A percentile compares a stretch with the other conserved stretches of the same genome.
phyloP scores from a whole-genome alignment of 1,140 invertebrate species.

The Anagrus nilaparvatae region DNA sequence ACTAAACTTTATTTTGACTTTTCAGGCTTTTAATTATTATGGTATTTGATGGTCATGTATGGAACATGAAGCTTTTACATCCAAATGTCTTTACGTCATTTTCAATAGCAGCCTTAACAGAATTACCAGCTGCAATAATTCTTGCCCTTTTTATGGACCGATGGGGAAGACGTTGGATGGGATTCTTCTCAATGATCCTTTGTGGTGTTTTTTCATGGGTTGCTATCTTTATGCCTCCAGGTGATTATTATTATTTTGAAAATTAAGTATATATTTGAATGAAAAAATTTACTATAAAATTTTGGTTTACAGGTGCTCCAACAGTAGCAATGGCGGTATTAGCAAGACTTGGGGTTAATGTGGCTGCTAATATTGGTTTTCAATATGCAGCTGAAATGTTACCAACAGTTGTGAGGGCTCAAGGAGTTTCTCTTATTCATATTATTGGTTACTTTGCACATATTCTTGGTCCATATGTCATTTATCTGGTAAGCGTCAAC shows the following conservation, averaged over 20 bases:
- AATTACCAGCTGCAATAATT: constrained; percentile 73
- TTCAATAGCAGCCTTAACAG: constrained; percentile 71
- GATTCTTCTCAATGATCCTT: constrained; percentile 65
- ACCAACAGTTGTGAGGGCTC: constrained; percentile 76
- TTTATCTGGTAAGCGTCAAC: constrained; percentile 58
- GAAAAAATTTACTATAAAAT: background rate
- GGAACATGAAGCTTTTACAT: constrained; percentile 70
- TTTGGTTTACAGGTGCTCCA: constrained; percentile 45
- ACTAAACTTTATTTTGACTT: constrained; percentile 5
- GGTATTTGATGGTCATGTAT: constrained; percentile 77
- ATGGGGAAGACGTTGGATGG: constrained; percentile 75
- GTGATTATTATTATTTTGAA: constrained; percentile 42
- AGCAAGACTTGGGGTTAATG: constrained; percentile 74
- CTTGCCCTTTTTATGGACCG: constrained; percentile 69
- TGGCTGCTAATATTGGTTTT: constrained; percentile 79
- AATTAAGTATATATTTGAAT: no score
- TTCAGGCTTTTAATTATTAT: constrained; percentile 67
- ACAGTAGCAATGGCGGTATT: constrained; percentile 65
- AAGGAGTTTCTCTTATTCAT: constrained; percentile 74
- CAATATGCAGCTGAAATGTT: constrained; percentile 82
- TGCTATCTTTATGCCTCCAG: constrained; percentile 57
- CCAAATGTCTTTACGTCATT: constrained; percentile 76
- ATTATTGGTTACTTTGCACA: constrained; percentile 76
- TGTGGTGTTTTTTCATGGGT: constrained; percentile 72
- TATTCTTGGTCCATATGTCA: constrained; percentile 70